Base-by-base conservation (phyloP, 1,140 invertebrate species). In the Teleopsis dalmanni region DNA sequence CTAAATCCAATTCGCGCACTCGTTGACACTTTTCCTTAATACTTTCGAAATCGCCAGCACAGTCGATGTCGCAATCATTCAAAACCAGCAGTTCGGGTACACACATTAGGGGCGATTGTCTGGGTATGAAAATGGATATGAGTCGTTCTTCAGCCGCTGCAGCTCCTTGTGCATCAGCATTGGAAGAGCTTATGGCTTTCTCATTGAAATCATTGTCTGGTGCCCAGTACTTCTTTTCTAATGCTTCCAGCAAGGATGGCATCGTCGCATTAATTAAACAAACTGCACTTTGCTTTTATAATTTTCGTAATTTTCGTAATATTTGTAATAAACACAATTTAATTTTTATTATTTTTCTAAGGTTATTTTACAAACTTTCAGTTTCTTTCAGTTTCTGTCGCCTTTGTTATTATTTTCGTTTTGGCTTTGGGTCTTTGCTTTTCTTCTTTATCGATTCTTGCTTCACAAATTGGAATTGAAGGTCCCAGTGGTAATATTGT, bases 1-100 rank as follows among this genome's bases (percentile, higher is more conserved):
- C 91, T 36, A 95, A 75, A 65, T 95, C 91, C 36, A 95, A 75
- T 73, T 95, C 91, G 56, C 87, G 82, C 3, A 95, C 91, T 53
- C 84, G 81, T 34, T 81, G 80, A 66, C 91, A 95, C 69, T 91
- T 88, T 48, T 82, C 81, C 26, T 82, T 78, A 19, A 95, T 73
- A 42, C 82, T 81, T 29, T 81, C 76, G 16, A 84, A 81, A 60
- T 87, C 84, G n/a, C 91, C 91, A 35, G 87, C 88, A 51, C 81
- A 83, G 52, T 88, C 83, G 52, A 93, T 92, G 65, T 88, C 85
- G 69, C 87, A 90, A 62, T 90, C 87, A 58, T 91, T 90, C n/a
- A 93, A 76, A 34, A 91, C 88, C 42, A 94, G 72, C n/a, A 90
- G 73, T 0, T 86, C 82, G 7, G 90, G 90, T 41, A 93, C 84